phyloP scores from a whole-genome alignment of 2,797 vertebrate genomes.

The Borostomias antarcticus region DNA sequence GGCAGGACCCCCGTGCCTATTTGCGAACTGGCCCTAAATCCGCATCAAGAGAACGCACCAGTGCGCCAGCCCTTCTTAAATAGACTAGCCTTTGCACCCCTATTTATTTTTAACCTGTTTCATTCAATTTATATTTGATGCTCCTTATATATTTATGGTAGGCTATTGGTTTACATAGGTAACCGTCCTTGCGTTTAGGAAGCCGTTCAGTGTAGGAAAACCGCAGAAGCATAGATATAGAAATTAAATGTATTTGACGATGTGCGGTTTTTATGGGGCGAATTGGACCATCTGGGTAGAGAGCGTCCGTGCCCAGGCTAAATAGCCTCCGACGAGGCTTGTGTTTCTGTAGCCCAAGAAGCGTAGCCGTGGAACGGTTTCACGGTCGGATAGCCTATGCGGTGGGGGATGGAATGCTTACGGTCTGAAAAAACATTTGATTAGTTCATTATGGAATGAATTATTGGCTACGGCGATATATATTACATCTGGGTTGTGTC shows the following conservation, averaged over 20 bases:
- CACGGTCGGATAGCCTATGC: conserved; percentile 35
- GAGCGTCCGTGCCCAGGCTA: conserved; percentile 15
- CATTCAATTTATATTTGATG: conserved; percentile 76
- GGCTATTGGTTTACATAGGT: conserved; percentile 58
- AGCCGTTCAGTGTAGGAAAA: conserved; percentile 30
- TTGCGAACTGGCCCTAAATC: conserved; percentile 34
- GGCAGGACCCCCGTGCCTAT: conserved; percentile 46
- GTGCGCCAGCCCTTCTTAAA: conserved; percentile 50
- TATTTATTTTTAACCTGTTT: conserved; percentile 75
- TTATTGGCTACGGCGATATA: conserved; percentile 17
- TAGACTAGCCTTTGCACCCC: conserved; percentile 51
- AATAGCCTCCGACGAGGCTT: conserved; percentile 39
- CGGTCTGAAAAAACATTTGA: conserved; percentile 21
- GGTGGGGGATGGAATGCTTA: conserved; percentile 42
- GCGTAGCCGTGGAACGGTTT: conserved; percentile 56
- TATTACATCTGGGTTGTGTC: not conserved
- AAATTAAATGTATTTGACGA: conserved; percentile 21
- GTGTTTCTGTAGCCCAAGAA: conserved; percentile 42
- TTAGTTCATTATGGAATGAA: conserved; percentile 30
- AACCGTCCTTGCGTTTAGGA: conserved; percentile 24
- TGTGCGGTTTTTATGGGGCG: conserved; percentile 4
- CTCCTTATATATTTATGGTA: conserved; percentile 63
- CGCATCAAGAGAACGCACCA: conserved; percentile 57
- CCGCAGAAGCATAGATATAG: conserved; percentile 26
- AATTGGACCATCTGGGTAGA: conserved; percentile 26